These are phyloP conservation scores for Trematomus loennbergii DNA, from an alignment of 2,113 vertebrate genomes.

Conservation along the genomic window DNA sequence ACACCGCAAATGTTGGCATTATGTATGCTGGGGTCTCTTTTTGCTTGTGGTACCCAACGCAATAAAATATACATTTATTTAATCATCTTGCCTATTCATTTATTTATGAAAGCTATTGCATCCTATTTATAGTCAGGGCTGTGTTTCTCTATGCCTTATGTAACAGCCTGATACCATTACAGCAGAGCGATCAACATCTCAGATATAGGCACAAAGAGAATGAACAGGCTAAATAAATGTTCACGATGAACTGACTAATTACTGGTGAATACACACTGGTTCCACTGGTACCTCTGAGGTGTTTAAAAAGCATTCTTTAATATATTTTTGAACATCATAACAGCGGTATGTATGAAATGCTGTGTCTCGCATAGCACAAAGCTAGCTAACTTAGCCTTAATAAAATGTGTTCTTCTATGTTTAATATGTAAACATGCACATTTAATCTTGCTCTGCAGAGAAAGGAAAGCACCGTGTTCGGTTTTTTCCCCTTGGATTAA, in stretches of 20 bases:
- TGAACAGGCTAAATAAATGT: constrained; percentile 5
- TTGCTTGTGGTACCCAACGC: neutral
- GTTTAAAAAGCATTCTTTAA: neutral
- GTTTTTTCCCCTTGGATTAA: neutral
- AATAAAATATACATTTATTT: constrained; percentile 38
- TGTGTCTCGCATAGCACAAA: neutral
- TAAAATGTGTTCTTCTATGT: neutral
- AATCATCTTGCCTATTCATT: constrained; percentile 40
- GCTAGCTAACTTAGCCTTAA: neutral
- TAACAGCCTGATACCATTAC: neutral
- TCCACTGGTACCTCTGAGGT: neutral
- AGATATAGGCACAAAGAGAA: constrained; percentile 11
- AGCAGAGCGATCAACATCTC: constrained; percentile 6
- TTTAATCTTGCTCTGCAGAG: constrained; percentile 1
- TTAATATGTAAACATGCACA: neutral
- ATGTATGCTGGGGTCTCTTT: neutral
- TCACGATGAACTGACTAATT: neutral
- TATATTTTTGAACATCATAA: neutral
- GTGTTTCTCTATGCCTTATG: constrained; percentile 36
- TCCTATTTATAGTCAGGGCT: neutral
- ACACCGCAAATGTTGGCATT: constrained; percentile 3
- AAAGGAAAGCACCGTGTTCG: neutral
- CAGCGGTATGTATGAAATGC: neutral
- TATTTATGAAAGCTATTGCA: constrained; percentile 25
- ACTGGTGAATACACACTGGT: neutral